A percentile compares a stretch with the other conserved stretches of the same genome.
Conservation (phyloP, 2,113 vertebrate species). For the Cnemophilus loriae region DNA sequence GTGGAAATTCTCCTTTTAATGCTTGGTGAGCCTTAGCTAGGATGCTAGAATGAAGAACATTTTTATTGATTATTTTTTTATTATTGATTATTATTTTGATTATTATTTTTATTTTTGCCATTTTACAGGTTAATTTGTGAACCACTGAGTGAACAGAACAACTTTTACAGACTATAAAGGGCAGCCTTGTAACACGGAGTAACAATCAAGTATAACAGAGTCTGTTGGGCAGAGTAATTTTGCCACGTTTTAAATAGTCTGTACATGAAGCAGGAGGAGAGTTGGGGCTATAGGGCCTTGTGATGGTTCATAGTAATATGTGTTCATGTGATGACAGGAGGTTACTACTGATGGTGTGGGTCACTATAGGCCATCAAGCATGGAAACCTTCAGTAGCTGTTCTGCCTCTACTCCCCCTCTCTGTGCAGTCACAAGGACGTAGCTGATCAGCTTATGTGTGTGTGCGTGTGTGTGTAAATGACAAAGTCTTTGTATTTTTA, state of each 20-base stretch:
- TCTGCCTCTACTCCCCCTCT: not conserved
- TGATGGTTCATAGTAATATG: not conserved
- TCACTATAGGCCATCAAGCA: not conserved
- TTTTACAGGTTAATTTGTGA: conserved; percentile 38
- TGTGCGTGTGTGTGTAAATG: not conserved
- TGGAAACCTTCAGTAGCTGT: not conserved
- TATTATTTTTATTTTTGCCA: not conserved
- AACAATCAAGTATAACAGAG: not conserved
- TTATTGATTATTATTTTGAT: too few relatives aligned
- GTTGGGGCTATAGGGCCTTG: not conserved
- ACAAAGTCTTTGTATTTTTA: not conserved
- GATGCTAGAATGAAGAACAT: not conserved
- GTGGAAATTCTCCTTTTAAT: not conserved
- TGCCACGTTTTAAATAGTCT: not conserved
- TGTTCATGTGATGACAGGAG: not conserved
- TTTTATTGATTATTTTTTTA: conserved; percentile 25
- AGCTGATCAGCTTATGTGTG: not conserved
- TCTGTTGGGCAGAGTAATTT: not conserved
- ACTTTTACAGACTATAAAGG: conserved; percentile 25
- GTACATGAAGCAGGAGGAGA: not conserved
- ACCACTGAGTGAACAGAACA: conserved; percentile 10
- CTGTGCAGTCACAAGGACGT: not conserved
- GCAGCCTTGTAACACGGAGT: not conserved
- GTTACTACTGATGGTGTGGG: not conserved
- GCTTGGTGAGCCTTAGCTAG: not conserved